Evolutionary conservation across 2,888 invertebrate genomes (phyloP), one percentile per base, ranked within the genome.

Genomic region (Dyspetes luteomarginatus): DNA sequence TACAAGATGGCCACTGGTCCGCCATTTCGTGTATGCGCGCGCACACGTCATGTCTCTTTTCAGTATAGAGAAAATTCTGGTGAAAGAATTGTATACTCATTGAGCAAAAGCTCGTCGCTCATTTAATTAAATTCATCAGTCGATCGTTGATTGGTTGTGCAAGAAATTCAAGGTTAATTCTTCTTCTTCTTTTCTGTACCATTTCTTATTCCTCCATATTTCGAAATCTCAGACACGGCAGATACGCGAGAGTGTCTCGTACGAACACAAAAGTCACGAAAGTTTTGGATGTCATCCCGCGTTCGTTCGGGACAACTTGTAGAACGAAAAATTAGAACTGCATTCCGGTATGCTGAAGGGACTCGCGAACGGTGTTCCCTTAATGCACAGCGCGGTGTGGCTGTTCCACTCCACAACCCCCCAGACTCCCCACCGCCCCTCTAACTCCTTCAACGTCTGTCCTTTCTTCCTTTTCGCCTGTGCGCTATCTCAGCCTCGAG

Each of bases 301-400:
- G 67, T 36, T 60, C 41, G 30, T 30, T 24, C 41, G 55, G 69
- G 69, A 69, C 71, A 58, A 67, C 67, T 30, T 72, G 75, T 73
- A 74, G 81, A 81, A 75, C 81, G 84, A 83, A 82, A 83, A 82
- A 84, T 82, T 80, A 83, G 83, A 83, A 82, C 83, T 80, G 82
- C 83, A 83, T 83, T 83, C 83, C 83, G 68, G 64, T 75, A 78
- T 69, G 74, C 62, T 73, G 67, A 73, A 76, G 76, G 71, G 55
- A 76, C 67, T 74, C 67, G 72, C 64, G 82, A 80, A 80, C 79
- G 80, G 77, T 82, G 76, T 82, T 77, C 82, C 80, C 82, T 79
- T 80, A 82, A 80, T 82, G 79, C 80, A 36, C 56, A n/a, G 28
- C 68, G 80, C 82, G 75, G 74, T 80, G 79, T 79, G 67, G 78